These are phyloP conservation scores for Semicossyphus pulcher DNA, from an alignment of 2,113 vertebrate species.

Conservation along the genomic window DNA sequence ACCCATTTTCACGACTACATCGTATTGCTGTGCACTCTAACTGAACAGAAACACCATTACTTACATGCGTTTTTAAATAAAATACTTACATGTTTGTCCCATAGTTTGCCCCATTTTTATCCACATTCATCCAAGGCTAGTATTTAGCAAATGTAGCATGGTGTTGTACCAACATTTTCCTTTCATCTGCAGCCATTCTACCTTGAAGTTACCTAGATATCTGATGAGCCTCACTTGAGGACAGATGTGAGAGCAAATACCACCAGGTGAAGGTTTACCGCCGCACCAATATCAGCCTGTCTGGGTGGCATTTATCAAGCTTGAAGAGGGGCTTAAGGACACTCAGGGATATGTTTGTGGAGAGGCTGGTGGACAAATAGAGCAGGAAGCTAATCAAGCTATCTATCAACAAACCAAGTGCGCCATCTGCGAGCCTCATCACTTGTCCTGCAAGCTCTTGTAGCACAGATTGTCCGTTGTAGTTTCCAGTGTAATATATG, in stretches of 20 bases:
- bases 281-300: conserved; percentile 47
- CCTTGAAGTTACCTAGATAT: conserved; percentile 18
- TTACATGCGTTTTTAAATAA: too few relatives aligned
- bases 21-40: not conserved
- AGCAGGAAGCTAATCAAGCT: conserved; percentile 60
- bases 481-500: conserved; percentile 15
- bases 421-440: conserved; percentile 49
- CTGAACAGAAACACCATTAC: not conserved
- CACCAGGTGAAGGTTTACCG: conserved; percentile 71
- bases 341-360: conserved; percentile 57
- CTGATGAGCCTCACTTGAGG: conserved; percentile 20
- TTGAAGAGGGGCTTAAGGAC: conserved; percentile 59
- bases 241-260: conserved; percentile 68
- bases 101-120: too few relatives aligned
- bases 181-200: conserved; percentile 20
- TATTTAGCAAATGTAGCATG: not conserved
- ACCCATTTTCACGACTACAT: not conserved
- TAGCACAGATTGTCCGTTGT: conserved; percentile 16
- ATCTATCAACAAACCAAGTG: conserved; percentile 54
- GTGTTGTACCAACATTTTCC: not conserved
- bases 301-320: conserved; percentile 74
- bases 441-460: conserved; percentile 13
- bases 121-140: not conserved
- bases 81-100: too few relatives aligned
- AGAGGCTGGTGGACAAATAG: conserved; percentile 62